Conservation (phyloP, 2,888 invertebrate species). For the Apoderus coryli region DNA sequence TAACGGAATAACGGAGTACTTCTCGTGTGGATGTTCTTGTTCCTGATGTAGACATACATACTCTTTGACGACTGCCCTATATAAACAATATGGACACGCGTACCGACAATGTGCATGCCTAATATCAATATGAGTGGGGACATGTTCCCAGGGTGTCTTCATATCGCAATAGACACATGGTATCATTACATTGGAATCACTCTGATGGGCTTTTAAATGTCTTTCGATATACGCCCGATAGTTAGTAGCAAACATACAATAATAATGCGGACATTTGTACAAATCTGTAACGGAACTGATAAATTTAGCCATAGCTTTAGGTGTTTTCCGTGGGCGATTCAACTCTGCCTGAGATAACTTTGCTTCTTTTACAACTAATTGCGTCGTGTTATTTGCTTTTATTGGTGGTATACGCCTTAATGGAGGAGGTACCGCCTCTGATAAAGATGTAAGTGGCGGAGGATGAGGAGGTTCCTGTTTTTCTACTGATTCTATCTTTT, state of each 20-base stretch:
- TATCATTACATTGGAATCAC: constrained; percentile 26
- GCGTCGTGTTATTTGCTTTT: constrained; percentile 6
- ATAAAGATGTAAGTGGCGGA: constrained; percentile 15
- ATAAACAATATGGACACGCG: constrained; percentile 53
- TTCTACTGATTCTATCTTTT: constrained; percentile 7
- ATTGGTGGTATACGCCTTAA: constrained; percentile 10
- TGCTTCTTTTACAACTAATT: constrained; percentile 20
- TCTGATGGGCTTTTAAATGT: constrained; percentile 32
- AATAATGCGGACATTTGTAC: constrained; percentile 40
- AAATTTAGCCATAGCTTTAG: constrained; percentile 26
- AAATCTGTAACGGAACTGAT: constrained; percentile 27
- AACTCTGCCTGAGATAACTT: constrained; percentile 19
- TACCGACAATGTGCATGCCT: constrained; percentile 45
- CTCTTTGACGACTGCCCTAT: constrained; percentile 43
- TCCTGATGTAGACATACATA: constrained; percentile 46
- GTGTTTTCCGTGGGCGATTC: constrained; percentile 22
- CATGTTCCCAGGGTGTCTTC: constrained; percentile 31
- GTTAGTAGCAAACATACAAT: constrained; percentile 37
- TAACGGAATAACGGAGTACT: constrained; percentile 18
- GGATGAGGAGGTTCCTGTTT: constrained; percentile 10
- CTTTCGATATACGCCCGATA: constrained; percentile 25
- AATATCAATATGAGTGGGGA: constrained; percentile 40
- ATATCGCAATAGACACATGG: constrained; percentile 36
- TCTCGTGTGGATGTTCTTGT: constrained; percentile 22
- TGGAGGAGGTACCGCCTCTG: constrained; percentile 8